These are phyloP conservation scores for Pedionomus torquatus DNA, from an alignment of 2,113 vertebrate genomes.

Conservation along the genomic window DNA sequence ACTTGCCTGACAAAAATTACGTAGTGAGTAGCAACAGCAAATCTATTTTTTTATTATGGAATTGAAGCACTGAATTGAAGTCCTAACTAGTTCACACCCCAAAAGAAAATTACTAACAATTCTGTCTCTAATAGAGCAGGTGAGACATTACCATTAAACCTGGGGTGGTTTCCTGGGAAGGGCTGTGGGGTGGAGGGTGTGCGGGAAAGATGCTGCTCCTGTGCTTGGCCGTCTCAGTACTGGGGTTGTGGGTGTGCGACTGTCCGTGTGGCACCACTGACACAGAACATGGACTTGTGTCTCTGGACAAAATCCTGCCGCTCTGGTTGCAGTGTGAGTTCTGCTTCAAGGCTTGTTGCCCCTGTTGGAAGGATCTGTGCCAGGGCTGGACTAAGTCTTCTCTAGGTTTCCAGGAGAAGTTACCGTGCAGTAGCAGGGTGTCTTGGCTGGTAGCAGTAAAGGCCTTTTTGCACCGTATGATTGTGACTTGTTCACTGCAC, in stretches of 20 bases:
- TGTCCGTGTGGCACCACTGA: not conserved
- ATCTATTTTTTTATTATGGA: not conserved
- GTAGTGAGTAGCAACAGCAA: not conserved
- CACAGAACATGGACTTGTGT: not conserved
- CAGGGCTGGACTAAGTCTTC: not conserved
- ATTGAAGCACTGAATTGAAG: not conserved
- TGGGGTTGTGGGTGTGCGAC: not conserved
- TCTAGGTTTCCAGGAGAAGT: not conserved
- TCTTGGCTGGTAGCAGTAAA: not conserved
- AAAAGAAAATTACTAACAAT: not conserved
- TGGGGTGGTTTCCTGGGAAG: not conserved
- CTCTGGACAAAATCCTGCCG: rapidly evolving
- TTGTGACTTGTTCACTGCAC: not conserved
- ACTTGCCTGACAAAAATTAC: not conserved
- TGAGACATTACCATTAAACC: not conserved
- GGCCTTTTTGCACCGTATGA: not conserved
- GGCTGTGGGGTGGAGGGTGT: not conserved
- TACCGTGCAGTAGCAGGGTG: not conserved
- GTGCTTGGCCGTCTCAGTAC: not conserved
- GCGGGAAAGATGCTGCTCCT: not conserved
- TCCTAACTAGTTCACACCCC: not conserved
- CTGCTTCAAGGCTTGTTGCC: not conserved
- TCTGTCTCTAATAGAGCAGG: not conserved
- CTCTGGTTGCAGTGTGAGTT: not conserved
- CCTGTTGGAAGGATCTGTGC: not conserved